Percentiles rank a stretch among this genome's conserved stretches.
phyloP scores from a whole-genome alignment of 2,113 vertebrate species.

The Gobiocypris rarus region DNA sequence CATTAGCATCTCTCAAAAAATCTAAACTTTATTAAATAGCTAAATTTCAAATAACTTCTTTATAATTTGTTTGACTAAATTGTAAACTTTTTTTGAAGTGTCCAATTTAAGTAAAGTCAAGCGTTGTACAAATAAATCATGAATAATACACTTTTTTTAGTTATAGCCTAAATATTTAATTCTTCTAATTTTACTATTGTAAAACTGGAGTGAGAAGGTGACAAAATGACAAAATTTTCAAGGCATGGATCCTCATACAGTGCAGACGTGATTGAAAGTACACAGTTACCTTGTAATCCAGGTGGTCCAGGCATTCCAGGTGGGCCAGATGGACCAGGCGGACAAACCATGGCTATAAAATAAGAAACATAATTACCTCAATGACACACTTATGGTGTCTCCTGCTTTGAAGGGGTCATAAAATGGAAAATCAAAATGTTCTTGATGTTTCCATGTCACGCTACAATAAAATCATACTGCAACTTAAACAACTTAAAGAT shows the following conservation, averaged over 20 bases:
- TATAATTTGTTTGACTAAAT: too few species aligned
- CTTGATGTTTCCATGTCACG: too few species aligned
- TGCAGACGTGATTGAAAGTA: neutral
- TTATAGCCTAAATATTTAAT: neutral
- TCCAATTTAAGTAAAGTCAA: neutral
- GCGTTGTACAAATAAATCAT: neutral
- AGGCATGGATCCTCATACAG: neutral
- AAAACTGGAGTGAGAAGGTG: neutral
- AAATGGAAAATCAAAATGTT: neutral
- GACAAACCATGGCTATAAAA: slow-evolving; percentile 20
- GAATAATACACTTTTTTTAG: neutral
- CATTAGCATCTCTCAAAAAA: too few species aligned
- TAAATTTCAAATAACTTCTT: too few species aligned
- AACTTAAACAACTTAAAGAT: too few species aligned
- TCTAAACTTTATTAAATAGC: too few species aligned
- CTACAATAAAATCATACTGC: too few species aligned
- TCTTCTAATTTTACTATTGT: neutral
- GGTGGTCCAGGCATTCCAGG: slow-evolving; percentile 36
- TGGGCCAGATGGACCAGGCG: slow-evolving; percentile 39
- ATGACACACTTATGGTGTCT: neutral
- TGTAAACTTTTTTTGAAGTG: too few species aligned
- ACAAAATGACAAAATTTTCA: neutral
- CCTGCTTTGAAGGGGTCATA: neutral
- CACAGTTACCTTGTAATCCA: slow-evolving; percentile 27
- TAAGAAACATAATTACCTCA: neutral